Percentiles rank a stretch among this genome's conserved stretches.
phyloP scores from a whole-genome alignment of 2,113 vertebrate genomes.

The Malurus alboscapulatus region DNA sequence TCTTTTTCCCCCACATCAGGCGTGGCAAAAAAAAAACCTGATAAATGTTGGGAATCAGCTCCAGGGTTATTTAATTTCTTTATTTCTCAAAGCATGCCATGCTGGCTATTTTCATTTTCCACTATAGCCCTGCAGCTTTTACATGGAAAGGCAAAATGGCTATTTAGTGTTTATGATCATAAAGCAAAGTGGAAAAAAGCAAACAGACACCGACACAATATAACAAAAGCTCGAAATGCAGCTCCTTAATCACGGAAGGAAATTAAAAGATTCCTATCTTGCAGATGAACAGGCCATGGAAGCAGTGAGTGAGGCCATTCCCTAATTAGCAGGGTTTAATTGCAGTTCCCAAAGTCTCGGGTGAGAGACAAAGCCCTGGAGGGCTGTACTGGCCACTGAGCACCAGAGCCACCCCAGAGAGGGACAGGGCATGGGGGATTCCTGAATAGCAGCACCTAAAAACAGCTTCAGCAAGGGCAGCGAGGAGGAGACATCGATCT shows the following conservation, averaged over 20 bases:
- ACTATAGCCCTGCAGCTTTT: neutral
- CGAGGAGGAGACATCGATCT: neutral
- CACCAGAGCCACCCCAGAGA: rapidly evolving
- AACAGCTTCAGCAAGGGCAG: neutral
- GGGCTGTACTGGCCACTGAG: neutral
- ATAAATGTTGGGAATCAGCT: neutral
- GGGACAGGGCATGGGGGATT: neutral
- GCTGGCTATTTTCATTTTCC: neutral
- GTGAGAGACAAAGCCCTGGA: neutral
- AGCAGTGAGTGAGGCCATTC: neutral
- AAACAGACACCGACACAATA: neutral
- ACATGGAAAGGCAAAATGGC: neutral
- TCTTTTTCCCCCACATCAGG: neutral
- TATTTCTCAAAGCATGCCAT: neutral
- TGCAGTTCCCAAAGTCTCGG: neutral
- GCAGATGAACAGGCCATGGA: neutral
- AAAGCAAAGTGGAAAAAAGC: neutral
- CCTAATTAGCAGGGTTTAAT: neutral
- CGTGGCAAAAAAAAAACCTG: neutral
- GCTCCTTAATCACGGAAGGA: neutral
- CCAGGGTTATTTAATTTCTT: neutral
- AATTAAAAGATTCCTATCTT: neutral
- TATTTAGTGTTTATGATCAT: neutral
- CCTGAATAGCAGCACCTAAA: neutral
- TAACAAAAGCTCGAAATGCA: neutral